Evolutionary conservation across 2,113 vertebrate genomes (phyloP).

Genomic region (Nycticryphes semicollaris): DNA sequence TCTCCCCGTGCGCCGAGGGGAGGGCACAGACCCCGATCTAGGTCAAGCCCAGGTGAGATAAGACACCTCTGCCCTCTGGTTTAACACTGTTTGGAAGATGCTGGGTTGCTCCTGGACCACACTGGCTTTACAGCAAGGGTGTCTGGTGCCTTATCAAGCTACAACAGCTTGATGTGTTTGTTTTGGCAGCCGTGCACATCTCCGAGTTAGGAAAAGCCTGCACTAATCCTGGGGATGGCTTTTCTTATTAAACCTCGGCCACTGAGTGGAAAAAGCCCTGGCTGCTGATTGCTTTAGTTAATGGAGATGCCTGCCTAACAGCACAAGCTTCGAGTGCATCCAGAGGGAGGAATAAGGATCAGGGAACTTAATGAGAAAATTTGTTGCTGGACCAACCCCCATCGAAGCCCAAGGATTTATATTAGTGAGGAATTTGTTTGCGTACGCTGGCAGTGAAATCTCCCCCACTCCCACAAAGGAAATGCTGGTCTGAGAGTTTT

Average conservation of each 20-base stretch:
- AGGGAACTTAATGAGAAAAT: not conserved
- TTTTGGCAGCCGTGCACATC: constrained; percentile 3
- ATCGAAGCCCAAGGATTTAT: not conserved
- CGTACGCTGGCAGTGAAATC: not conserved
- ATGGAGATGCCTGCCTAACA: not conserved
- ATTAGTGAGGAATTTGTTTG: not conserved
- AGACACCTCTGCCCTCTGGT: not conserved
- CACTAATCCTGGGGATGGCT: not conserved
- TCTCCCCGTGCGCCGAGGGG: not conserved
- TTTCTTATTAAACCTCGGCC: not conserved
- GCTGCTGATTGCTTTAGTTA: not conserved
- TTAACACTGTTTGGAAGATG: not conserved
- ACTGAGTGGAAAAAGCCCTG: not conserved
- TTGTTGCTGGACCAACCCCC: not conserved
- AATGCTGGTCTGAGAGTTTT: not conserved
- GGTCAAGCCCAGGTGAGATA: not conserved
- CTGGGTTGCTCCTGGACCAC: not conserved
- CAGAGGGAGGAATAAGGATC: not conserved
- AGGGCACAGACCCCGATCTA: not conserved
- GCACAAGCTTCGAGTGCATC: not conserved
- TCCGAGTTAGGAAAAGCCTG: not conserved
- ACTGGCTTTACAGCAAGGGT: not conserved
- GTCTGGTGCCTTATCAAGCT: not conserved
- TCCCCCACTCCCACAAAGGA: not conserved
- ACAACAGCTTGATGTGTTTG: not conserved